Evolutionary conservation across 2,888 invertebrate species (phyloP).

Genomic region (Rotaria macrura): DNA sequence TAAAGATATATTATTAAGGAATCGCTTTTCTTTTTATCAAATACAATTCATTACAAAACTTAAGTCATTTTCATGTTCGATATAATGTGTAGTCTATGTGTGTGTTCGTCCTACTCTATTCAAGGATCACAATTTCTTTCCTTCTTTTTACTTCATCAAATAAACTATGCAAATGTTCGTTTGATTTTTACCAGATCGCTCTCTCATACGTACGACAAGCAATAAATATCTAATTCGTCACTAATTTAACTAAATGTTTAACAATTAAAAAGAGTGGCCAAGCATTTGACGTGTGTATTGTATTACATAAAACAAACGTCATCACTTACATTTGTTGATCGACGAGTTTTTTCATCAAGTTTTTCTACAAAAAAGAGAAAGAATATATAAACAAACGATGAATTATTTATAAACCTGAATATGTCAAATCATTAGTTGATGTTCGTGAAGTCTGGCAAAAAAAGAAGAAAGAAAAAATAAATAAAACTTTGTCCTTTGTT

Average conservation of each 20-base stretch:
- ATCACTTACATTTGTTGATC: background rate
- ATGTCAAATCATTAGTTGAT: background rate
- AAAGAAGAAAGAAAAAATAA: background rate
- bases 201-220: background rate
- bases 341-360: background rate
- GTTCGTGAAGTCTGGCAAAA: background rate
- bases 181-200: background rate
- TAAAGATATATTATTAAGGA: background rate
- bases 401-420: slow-evolving; percentile 10
- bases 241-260: background rate
- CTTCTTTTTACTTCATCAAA: background rate
- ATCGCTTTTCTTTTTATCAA: background rate
- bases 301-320: background rate
- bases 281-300: background rate
- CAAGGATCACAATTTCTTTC: too few species aligned
- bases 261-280: background rate
- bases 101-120: too few species aligned
- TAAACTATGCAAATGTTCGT: background rate
- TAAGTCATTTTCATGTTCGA: too few species aligned
- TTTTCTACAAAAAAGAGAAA: background rate
- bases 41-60: background rate
- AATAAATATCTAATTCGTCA: background rate
- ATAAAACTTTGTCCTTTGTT: background rate
- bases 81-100: too few species aligned
- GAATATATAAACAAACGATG: background rate